Conservation (phyloP, 1,140 invertebrate species). For the Eumaeus atala region DNA sequence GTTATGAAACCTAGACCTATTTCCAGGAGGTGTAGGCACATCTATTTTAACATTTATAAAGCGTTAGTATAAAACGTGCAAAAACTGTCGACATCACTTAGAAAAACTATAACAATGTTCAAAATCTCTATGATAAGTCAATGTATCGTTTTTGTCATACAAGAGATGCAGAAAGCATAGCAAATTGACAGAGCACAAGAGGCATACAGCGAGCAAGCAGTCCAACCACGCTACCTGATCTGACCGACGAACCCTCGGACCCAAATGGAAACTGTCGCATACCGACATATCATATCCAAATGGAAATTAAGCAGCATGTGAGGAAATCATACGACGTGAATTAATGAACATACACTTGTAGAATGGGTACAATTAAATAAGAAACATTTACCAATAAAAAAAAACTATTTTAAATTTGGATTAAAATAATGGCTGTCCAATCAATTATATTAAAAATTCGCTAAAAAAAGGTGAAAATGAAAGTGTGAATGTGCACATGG, state of each 20-base stretch:
- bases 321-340: conserved; percentile 53
- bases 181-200: conserved; percentile 72
- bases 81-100: conserved; percentile 29
- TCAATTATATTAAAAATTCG: conserved; percentile 52
- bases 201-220: conserved; percentile 72
- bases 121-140: conserved; percentile 40
- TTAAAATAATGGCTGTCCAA: conserved; percentile 14
- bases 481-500: conserved; percentile 58
- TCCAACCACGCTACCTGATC: conserved; percentile 74
- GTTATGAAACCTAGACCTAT: background rate
- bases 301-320: conserved; percentile 67
- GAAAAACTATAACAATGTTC: conserved; percentile 42
- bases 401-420: background rate
- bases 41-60: background rate
- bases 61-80: conserved; percentile 9
- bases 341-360: conserved; percentile 19
- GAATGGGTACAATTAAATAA: conserved; percentile 20
- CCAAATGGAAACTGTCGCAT: conserved; percentile 70
- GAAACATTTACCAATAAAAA: conserved; percentile 3
- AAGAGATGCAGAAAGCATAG: conserved; percentile 71
- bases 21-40: conserved; percentile 7
- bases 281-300: conserved; percentile 48
- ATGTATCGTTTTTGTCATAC: conserved; percentile 42
- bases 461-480: conserved; percentile 56
- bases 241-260: conserved; percentile 61